phyloP scores from a whole-genome alignment of 2,113 vertebrate genomes.

The Misgurnus anguillicaudatus region DNA sequence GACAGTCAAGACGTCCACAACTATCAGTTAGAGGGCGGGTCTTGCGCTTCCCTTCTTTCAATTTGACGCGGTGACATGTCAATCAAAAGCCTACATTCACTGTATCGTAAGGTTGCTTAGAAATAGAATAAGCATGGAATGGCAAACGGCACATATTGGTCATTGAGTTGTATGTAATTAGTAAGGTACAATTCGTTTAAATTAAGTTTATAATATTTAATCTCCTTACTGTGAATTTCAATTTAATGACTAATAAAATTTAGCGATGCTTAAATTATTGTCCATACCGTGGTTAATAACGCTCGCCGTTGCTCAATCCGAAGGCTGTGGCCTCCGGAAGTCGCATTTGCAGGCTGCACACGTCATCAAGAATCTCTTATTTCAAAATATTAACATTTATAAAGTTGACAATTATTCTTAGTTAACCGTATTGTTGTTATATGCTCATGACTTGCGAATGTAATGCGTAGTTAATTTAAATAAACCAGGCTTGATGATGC shows the following conservation, averaged over 20 bases:
- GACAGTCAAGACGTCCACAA: background rate
- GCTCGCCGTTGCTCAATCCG: too few species aligned
- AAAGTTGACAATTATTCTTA: too few species aligned
- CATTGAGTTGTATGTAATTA: background rate
- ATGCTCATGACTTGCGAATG: too few species aligned
- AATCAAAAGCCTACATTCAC: constrained; percentile 32
- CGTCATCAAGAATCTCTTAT: too few species aligned
- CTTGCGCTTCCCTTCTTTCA: constrained; percentile 1
- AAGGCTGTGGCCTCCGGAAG: too few species aligned
- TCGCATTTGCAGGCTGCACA: too few species aligned
- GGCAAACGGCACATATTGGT: background rate
- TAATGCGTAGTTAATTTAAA: too few species aligned
- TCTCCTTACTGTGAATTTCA: background rate
- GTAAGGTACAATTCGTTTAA: background rate
- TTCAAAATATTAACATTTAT: too few species aligned
- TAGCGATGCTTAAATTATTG: background rate
- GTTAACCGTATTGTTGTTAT: too few species aligned
- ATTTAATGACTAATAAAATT: background rate
- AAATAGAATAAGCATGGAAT: background rate
- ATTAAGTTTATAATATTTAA: background rate
- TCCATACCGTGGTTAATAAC: background rate
- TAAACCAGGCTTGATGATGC: too few species aligned
- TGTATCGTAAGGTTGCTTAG: constrained; percentile 10
- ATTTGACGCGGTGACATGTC: constrained; percentile 56
- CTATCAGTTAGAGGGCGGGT: background rate